phyloP scores from a whole-genome alignment of 2,797 vertebrate genomes.

The Thunnus albacares region DNA sequence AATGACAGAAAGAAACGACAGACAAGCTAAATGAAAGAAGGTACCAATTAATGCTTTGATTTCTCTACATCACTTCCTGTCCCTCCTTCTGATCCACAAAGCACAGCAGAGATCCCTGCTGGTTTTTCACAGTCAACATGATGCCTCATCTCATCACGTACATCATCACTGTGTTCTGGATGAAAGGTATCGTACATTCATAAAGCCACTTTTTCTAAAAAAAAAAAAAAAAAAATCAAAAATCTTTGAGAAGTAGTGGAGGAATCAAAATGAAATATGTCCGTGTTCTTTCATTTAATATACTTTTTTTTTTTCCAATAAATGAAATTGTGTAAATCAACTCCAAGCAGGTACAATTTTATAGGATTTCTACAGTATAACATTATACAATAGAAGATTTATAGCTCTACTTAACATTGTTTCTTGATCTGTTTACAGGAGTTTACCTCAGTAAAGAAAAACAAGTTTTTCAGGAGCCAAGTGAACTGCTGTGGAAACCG shows the following conservation, averaged over 20 bases:
- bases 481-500: conserved; percentile 1
- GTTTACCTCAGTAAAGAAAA: conserved; percentile 46
- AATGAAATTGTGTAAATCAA: too few relatives aligned
- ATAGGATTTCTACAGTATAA: not conserved
- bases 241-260: too few relatives aligned
- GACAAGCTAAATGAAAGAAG: not conserved
- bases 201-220: not conserved
- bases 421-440: conserved; percentile 33
- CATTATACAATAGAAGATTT: not conserved
- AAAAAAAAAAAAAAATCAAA: too few relatives aligned
- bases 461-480: conserved; percentile 56
- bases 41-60: not conserved
- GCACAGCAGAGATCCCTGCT: too few relatives aligned
- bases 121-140: too few relatives aligned
- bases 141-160: not conserved
- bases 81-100: too few relatives aligned
- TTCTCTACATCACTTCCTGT: conserved; percentile 35
- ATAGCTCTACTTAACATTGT: not conserved
- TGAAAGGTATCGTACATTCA: conserved; percentile 10
- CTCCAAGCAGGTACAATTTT: too few relatives aligned
- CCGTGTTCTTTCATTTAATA: not conserved
- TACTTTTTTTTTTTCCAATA: too few relatives aligned
- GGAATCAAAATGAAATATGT: not conserved
- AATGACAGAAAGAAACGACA: not conserved
- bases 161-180: conserved; percentile 1